These are phyloP conservation scores for Apis laboriosa DNA, from an alignment of 1,140 invertebrate genomes.

Conservation along the genomic window DNA sequence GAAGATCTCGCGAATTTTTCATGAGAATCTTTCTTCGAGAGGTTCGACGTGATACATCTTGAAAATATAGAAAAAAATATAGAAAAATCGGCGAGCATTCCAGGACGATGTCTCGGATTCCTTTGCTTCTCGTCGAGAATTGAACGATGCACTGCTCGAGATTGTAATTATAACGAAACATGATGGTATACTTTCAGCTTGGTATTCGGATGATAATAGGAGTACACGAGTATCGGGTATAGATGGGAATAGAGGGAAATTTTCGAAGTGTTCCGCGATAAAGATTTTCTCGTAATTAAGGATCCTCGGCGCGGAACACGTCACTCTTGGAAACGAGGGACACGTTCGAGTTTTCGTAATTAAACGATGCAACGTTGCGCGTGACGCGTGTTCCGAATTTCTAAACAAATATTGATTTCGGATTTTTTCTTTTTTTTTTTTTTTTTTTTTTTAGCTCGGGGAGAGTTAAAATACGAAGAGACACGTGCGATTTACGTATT, in stretches of 20 bases:
- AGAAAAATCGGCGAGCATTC: no score
- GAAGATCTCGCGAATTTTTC: no score
- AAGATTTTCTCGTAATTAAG: neutral
- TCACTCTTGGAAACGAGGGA: neutral
- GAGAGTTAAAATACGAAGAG: neutral
- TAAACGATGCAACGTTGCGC: neutral
- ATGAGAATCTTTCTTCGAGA: no score
- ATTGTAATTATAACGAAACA: constrained; percentile 26
- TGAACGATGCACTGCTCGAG: neutral
- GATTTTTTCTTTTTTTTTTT: neutral
- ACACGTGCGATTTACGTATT: constrained; percentile 16
- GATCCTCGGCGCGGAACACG: neutral
- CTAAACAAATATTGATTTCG: neutral
- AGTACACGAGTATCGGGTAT: neutral
- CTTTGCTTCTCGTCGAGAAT: neutral
- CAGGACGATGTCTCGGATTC: neutral
- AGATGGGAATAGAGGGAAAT: neutral
- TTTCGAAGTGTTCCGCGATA: neutral
- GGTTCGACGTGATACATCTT: no score
- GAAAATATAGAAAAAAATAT: no score
- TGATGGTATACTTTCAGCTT: neutral
- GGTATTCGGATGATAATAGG: neutral
- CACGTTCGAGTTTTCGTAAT: neutral
- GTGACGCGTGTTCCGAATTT: neutral
- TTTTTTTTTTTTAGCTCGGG: neutral